Percentiles rank a stretch among this genome's conserved stretches.
Conservation (phyloP, 2,113 vertebrate genomes). For the Solea senegalensis region DNA sequence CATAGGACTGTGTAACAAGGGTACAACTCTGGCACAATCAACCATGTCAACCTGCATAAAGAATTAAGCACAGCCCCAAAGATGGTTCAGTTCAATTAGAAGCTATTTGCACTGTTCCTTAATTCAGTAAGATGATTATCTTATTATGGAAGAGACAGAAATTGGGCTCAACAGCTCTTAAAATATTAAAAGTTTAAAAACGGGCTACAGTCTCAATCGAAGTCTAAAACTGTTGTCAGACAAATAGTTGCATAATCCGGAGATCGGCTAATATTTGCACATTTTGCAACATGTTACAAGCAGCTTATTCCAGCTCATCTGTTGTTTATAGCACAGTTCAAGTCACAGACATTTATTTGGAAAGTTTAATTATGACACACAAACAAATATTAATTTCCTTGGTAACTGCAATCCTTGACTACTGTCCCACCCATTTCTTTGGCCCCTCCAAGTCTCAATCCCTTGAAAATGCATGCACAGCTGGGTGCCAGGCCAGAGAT, state of each 20-base stretch:
- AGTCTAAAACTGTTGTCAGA: constrained; percentile 4
- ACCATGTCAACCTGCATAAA: constrained; percentile 10
- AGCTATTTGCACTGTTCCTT: not conserved
- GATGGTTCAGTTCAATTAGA: not conserved
- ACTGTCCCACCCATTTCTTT: constrained; percentile 41
- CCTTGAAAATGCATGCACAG: constrained; percentile 5
- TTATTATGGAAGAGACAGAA: not conserved
- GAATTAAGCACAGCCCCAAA: not conserved
- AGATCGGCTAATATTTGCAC: not conserved
- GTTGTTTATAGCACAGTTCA: constrained; percentile 32
- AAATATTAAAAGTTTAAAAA: constrained; percentile 5
- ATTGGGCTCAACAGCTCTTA: not conserved
- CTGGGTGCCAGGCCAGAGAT: constrained; percentile 18
- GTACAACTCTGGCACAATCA: constrained; percentile 17
- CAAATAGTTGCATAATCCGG: constrained; percentile 26
- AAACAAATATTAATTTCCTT: constrained; percentile 57
- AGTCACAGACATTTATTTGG: constrained; percentile 30
- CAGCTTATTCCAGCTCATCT: constrained; percentile 16
- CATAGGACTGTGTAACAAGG: constrained; percentile 33
- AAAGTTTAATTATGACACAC: constrained; percentile 35
- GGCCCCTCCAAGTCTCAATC: constrained; percentile 10
- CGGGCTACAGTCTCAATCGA: constrained; percentile 5
- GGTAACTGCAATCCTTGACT: constrained; percentile 34
- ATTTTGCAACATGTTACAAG: constrained; percentile 22
- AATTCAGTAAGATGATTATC: not conserved